Evolutionary conservation across 2,888 invertebrate genomes (phyloP), one percentile per base, ranked within the genome.

Genomic region (Miltochrista miniata): DNA sequence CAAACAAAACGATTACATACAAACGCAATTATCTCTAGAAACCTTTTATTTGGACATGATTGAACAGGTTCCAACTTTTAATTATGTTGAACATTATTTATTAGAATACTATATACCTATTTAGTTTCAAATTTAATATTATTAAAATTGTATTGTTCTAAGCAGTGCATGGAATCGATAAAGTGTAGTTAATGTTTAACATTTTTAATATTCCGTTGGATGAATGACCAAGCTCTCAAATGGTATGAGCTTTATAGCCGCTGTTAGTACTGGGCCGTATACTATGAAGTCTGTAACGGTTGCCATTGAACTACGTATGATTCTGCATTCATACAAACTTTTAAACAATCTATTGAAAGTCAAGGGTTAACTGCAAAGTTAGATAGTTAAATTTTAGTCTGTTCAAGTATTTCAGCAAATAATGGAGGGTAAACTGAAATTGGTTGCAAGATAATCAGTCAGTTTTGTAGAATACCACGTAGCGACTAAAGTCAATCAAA

Each of bases 161-260:
- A 83, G 81, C 83, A 73, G 80, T 83, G 83, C 79, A 77, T 81
- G 83, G 72, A 53, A 56, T 63, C 61, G 70, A 61, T 75, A 68
- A 74, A 72, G 78, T 83, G 82, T 66, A 59, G 62, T 61, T 66
- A 68, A 40, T 62, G 55, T 59, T 53, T 58, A 50, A 50, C 57
- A 55, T 58, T 54, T 29, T 47, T 31, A 51, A 44, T 24, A 24
- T 51, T 45, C 40, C 59, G 56, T 64, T 54, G 52, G 47, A 45
- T 47, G 43, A 41, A 52, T 54, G 59, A 59, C 61, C 54, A 60
- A 63, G 64, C 65, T 49, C 49, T 48, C 51, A 51, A 29, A 51
- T 48, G 48, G 41, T 33, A 49, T 67, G 53, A 57, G 51, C 58
- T 58, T 48, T 43, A 60, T 59, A 58, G 64, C 58, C 63, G 61